phyloP scores from a whole-genome alignment of 2,888 invertebrate species.

The Muscina levida region DNA sequence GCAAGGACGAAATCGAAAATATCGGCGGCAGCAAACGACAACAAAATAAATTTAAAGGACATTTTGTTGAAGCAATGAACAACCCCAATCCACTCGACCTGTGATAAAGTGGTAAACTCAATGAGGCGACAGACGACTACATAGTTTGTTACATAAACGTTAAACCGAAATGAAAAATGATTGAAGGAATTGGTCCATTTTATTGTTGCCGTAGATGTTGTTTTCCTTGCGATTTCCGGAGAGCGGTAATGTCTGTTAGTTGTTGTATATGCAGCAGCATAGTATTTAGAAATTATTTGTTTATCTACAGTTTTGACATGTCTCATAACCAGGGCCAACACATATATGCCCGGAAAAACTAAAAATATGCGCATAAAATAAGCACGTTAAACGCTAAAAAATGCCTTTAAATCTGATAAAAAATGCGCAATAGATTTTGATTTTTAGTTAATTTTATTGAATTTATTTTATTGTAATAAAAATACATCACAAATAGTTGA shows the following conservation, averaged over 20 bases:
- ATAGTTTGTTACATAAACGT: conserved; percentile 23
- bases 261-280: too few relatives aligned
- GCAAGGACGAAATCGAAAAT: neutral
- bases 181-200: conserved; percentile 14
- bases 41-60: neutral
- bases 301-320: too few relatives aligned
- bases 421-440: too few relatives aligned
- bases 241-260: conserved; percentile 7
- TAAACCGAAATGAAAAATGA: conserved; percentile 8
- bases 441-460: too few relatives aligned
- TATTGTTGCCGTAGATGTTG: conserved; percentile 1
- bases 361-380: too few relatives aligned
- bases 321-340: too few relatives aligned
- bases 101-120: neutral
- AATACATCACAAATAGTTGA: too few relatives aligned
- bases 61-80: conserved; percentile 3
- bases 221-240: conserved; percentile 26
- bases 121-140: conserved; percentile 24
- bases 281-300: too few relatives aligned
- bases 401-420: too few relatives aligned
- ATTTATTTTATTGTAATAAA: too few relatives aligned
- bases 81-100: conserved; percentile 3
- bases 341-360: too few relatives aligned
- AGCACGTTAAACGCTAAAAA: too few relatives aligned
- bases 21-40: neutral